Conservation (phyloP, 2,113 vertebrate species). For the Sinocyclocheilus anshuiensis region DNA sequence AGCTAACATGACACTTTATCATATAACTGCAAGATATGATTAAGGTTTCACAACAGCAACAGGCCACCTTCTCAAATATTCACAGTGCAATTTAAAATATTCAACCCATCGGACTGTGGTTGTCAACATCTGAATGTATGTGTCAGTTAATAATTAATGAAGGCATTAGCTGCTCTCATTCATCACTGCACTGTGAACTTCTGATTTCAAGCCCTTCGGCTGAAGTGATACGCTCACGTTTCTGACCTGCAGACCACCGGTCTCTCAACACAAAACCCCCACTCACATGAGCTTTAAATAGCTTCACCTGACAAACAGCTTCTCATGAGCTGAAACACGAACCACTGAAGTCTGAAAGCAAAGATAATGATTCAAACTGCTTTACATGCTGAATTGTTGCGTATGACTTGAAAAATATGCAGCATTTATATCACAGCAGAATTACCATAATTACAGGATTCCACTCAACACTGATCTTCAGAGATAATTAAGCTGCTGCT, state of each 20-base stretch:
- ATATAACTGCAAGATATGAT: not conserved
- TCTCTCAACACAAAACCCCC: not conserved
- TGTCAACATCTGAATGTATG: not conserved
- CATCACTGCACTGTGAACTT: not conserved
- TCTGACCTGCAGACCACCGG: not conserved
- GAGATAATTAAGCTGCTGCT: not conserved
- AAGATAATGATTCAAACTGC: not conserved
- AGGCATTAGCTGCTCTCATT: not conserved
- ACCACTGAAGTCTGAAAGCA: not conserved
- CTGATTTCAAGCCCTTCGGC: slow-evolving; percentile 13
- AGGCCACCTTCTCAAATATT: not conserved
- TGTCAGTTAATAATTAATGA: not conserved
- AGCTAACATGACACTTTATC: not conserved
- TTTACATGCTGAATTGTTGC: not conserved
- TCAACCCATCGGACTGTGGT: slow-evolving; percentile 1
- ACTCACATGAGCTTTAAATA: not conserved
- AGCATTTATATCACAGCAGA: not conserved
- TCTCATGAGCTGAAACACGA: too few species aligned
- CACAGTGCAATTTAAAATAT: not conserved
- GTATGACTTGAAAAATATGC: not conserved
- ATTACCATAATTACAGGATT: not conserved
- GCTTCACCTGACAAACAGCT: not conserved
- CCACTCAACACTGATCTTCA: not conserved
- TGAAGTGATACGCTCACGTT: not conserved
- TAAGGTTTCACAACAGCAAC: not conserved